Percentiles rank a stretch among this genome's conserved stretches.
These are phyloP conservation scores for Furcula furcula DNA, from an alignment of 2,888 invertebrate species.

Conservation along the genomic window DNA sequence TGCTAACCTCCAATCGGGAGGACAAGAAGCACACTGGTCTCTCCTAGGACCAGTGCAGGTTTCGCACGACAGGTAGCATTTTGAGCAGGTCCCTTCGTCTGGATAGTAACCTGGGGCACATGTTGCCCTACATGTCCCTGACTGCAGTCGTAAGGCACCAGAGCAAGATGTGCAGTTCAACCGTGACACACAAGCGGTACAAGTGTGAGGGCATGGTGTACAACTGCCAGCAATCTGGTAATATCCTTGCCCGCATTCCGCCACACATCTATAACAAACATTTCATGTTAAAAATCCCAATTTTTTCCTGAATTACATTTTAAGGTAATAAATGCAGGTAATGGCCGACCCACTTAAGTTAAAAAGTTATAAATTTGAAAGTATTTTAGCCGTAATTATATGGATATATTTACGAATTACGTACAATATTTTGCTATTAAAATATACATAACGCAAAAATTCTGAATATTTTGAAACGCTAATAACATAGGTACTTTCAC, in stretches of 20 bases:
- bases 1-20: constrained; percentile 89
- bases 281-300: constrained; percentile 25
- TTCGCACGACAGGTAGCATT: constrained; percentile 92
- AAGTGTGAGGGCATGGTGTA: constrained; percentile 89
- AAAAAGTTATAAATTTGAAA: no score
- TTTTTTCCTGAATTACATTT: no score
- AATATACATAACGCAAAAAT: no score
- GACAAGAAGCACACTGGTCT: constrained; percentile 92
- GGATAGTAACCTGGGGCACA: constrained; percentile 92
- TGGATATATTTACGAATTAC: no score
- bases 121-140: constrained; percentile 90
- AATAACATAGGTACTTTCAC: no score
- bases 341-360: no score
- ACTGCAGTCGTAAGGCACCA: constrained; percentile 89
- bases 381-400: no score
- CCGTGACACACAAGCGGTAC: constrained; percentile 88
- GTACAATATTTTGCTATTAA: no score
- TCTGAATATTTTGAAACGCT: no score
- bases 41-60: constrained; percentile 92
- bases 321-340: no score
- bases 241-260: constrained; percentile 89
- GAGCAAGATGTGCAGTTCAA: constrained; percentile 91
- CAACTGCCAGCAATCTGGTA: constrained; percentile 89
- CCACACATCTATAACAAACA: constrained; percentile 84
- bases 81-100: constrained; percentile 90